A percentile compares a stretch with the other conserved stretches of the same genome.
Conservation (phyloP, 2,888 invertebrate species). For the Drosophila austrosaltans region DNA sequence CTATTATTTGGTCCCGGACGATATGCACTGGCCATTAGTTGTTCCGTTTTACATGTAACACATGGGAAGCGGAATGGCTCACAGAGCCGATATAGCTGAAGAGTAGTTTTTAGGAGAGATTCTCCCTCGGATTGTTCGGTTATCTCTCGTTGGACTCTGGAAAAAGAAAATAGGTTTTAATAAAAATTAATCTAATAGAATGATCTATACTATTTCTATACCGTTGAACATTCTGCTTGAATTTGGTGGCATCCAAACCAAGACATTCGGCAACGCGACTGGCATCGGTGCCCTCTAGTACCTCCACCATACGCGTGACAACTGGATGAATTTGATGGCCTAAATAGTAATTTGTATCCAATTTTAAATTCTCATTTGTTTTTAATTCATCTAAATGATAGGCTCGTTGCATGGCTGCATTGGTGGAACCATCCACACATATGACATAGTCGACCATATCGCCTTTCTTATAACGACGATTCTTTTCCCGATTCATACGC, state of each 20-base stretch:
- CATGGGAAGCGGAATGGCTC: slow-evolving; percentile 88
- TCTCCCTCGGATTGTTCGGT: slow-evolving; percentile 83
- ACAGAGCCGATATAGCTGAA: slow-evolving; percentile 86
- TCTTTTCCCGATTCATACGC: slow-evolving; percentile 91
- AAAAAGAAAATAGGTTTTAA: not conserved
- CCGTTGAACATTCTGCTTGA: slow-evolving; percentile 83
- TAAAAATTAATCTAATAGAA: not conserved
- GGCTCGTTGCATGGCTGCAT: slow-evolving; percentile 93
- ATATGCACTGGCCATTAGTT: slow-evolving; percentile 85
- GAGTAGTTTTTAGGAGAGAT: slow-evolving; percentile 77
- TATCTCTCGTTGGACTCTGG: slow-evolving; percentile 83
- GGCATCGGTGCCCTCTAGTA: slow-evolving; percentile 96
- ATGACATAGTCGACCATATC: slow-evolving; percentile 98
- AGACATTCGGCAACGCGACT: slow-evolving; percentile 95
- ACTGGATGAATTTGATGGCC: slow-evolving; percentile 98
- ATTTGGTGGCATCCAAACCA: slow-evolving; percentile 87
- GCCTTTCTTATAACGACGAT: slow-evolving; percentile 93
- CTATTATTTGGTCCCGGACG: slow-evolving; percentile 83
- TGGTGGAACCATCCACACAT: slow-evolving; percentile 93
- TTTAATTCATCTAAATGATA: slow-evolving; percentile 97
- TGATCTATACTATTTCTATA: slow-evolving; percentile 40
- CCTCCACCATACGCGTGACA: slow-evolving; percentile 96
- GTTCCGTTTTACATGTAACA: slow-evolving; percentile 85
- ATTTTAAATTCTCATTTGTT: slow-evolving; percentile 86
- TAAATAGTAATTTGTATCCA: slow-evolving; percentile 96